These are phyloP conservation scores for Clarias fuscus DNA, from an alignment of 2,797 vertebrate species.

Conservation along the genomic window DNA sequence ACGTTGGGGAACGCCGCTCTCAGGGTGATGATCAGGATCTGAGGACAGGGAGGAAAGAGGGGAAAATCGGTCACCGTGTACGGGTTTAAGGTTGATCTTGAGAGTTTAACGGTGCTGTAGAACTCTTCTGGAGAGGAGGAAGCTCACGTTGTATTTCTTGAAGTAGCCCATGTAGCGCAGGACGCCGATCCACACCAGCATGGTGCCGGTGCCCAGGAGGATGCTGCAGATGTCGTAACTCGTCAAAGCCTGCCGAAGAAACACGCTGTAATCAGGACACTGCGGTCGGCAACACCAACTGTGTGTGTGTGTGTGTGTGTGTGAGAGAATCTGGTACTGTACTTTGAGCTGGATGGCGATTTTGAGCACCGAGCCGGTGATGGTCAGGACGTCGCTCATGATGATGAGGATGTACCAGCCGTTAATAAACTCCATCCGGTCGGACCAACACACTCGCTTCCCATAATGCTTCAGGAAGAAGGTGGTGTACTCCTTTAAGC, in stretches of 20 bases:
- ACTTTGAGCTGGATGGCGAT: conserved; percentile 93
- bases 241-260: conserved; percentile 75
- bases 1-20: conserved; percentile 88
- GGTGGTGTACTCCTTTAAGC: conserved; percentile 78
- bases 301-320: background rate
- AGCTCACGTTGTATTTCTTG: conserved; percentile 90
- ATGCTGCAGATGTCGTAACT: conserved; percentile 95
- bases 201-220: conserved; percentile 88
- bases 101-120: background rate
- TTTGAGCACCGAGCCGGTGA: conserved; percentile 89
- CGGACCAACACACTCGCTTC: conserved; percentile 79
- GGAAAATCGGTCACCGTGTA: background rate
- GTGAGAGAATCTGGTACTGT: background rate
- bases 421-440: conserved; percentile 88
- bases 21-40: conserved; percentile 92
- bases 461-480: conserved; percentile 75
- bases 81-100: background rate
- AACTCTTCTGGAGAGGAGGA: background rate
- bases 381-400: conserved; percentile 83
- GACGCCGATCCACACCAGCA: conserved; percentile 95
- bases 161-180: conserved; percentile 94
- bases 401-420: conserved; percentile 95
- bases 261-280: background rate
- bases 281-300: background rate
- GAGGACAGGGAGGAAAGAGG: background rate